A percentile compares a stretch with the other conserved stretches of the same genome.
Evolutionary conservation across 2,888 invertebrate species (phyloP).

Genomic region (Heterodera filipjevi): DNA sequence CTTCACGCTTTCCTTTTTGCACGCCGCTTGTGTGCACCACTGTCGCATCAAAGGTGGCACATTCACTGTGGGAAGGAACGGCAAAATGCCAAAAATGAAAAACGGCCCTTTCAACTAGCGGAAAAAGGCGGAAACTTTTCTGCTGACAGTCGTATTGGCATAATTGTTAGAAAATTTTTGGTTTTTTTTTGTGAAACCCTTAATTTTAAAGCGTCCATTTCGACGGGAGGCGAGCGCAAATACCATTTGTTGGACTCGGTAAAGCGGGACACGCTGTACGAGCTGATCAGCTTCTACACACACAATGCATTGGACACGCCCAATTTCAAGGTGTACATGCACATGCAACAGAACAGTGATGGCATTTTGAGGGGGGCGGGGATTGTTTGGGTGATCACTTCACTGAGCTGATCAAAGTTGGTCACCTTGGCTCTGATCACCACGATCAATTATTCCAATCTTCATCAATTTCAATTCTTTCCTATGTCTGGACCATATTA

Average conservation of each 20-base stretch:
- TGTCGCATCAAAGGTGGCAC: conserved; percentile 58
- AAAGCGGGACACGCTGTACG: conserved; percentile 63
- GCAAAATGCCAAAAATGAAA: neutral
- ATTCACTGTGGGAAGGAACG: neutral
- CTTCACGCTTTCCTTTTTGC: conserved; percentile 90
- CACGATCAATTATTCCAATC: too few relatives aligned
- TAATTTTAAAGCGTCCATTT: neutral
- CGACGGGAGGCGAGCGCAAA: conserved; percentile 58
- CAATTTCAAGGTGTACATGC: conserved; percentile 32
- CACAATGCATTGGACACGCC: conserved; percentile 45
- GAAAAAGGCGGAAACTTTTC: too few relatives aligned
- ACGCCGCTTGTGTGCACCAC: conserved; percentile 61
- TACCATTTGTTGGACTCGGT: conserved; percentile 63
- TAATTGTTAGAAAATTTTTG: too few relatives aligned
- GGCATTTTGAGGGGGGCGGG: too few relatives aligned
- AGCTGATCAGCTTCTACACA: conserved; percentile 64
- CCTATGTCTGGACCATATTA: too few relatives aligned
- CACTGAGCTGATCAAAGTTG: too few relatives aligned
- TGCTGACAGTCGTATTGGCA: too few relatives aligned
- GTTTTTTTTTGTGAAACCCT: too few relatives aligned
- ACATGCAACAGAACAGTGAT: neutral
- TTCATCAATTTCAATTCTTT: too few relatives aligned
- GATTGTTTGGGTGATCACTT: too few relatives aligned
- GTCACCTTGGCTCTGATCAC: too few relatives aligned
- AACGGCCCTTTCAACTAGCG: too few relatives aligned